Conservation (phyloP, 2,888 invertebrate genomes). For the Cheilosia grossa region DNA sequence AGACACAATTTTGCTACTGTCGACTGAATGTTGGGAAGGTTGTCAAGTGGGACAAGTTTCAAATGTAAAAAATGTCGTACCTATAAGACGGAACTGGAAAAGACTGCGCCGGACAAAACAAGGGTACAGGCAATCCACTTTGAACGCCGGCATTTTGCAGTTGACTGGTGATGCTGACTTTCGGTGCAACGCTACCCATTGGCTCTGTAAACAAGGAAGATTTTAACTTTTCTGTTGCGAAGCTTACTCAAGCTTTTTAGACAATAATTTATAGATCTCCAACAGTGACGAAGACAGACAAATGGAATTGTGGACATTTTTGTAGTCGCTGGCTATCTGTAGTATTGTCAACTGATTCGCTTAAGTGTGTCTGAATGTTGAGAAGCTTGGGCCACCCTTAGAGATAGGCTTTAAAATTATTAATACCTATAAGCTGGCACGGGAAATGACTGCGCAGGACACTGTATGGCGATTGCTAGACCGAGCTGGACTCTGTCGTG, state of each 20-base stretch:
- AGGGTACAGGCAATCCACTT: slow-evolving; percentile 83
- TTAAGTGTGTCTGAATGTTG: slow-evolving; percentile 24
- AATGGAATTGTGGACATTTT: background rate
- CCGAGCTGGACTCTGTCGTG: slow-evolving; percentile 79
- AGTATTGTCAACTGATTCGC: too few species aligned
- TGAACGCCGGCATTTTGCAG: slow-evolving; percentile 80
- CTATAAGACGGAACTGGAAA: slow-evolving; percentile 81
- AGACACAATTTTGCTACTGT: background rate
- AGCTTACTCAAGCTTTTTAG: background rate
- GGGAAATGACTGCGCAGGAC: slow-evolving; percentile 89
- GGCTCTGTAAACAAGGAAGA: slow-evolving; percentile 81
- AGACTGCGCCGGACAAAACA: slow-evolving; percentile 89
- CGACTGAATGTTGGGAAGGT: slow-evolving; percentile 73
- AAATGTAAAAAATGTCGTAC: slow-evolving; percentile 71
- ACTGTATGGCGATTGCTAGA: slow-evolving; percentile 86
- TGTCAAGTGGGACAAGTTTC: background rate
- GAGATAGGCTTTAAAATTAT: background rate
- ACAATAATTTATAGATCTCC: background rate
- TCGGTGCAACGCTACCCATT: slow-evolving; percentile 85
- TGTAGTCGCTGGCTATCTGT: background rate
- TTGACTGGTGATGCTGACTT: slow-evolving; percentile 88
- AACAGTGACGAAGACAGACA: background rate
- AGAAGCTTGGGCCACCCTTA: background rate
- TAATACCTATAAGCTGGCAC: slow-evolving; percentile 85
- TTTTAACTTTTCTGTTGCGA: background rate